Evolutionary conservation across 2,113 vertebrate genomes (phyloP).

Genomic region (Sapayoa aenigma): DNA sequence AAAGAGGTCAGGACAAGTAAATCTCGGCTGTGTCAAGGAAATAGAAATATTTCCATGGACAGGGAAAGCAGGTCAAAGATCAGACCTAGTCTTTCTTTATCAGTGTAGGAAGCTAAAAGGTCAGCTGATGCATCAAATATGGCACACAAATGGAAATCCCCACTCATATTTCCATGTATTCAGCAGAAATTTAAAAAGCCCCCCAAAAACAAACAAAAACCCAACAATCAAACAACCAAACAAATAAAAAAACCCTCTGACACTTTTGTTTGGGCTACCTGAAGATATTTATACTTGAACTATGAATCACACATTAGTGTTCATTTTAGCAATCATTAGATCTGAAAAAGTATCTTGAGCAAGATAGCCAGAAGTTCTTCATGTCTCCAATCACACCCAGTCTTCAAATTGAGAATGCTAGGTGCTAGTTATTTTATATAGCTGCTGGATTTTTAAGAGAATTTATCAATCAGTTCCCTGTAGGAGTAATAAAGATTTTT

Average conservation of each 20-base stretch:
- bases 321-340: not conserved
- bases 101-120: not conserved
- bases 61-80: not conserved
- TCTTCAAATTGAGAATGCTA: not conserved
- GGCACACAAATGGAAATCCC: not conserved
- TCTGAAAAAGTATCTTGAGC: not conserved
- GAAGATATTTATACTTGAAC: not conserved
- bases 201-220: not conserved
- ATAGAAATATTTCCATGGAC: not conserved
- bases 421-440: not conserved
- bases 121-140: not conserved
- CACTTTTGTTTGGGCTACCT: not conserved
- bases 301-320: not conserved
- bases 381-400: fast-evolving
- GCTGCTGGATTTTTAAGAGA: not conserved
- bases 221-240: not conserved
- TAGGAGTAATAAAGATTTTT: not conserved
- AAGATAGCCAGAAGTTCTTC: not conserved
- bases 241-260: not conserved
- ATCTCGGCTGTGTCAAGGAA: not conserved
- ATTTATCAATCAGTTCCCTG: not conserved
- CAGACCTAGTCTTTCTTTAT: not conserved
- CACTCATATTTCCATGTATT: not conserved
- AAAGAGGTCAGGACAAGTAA: not conserved
- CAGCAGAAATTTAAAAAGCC: not conserved